Base-by-base conservation (phyloP, 2,888 invertebrate species). In the Plagodis dolabraria region DNA sequence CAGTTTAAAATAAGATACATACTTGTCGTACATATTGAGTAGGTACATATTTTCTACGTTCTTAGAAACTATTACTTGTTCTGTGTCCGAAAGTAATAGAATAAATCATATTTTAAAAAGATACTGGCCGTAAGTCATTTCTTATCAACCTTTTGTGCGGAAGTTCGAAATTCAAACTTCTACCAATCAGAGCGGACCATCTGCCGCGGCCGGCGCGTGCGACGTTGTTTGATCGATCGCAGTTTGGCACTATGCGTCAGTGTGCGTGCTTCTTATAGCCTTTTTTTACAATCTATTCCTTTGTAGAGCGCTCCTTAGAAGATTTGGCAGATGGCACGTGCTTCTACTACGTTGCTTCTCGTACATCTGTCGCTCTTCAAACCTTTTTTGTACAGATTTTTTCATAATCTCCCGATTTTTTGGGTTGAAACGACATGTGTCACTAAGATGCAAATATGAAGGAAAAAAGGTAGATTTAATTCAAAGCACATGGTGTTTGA, bases 301-400 rank as follows among this genome's bases (percentile, higher is more conserved):
- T 68, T 85, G 86, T 89, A 40, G 82, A 80, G 56, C 38, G 46
- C 72, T 82, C 79, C 89, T 89, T 83, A 62, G 90, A 90, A 63
- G 90, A 90, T 92, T 92, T 92, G 89, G 92, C 92, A 92, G 92
- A 92, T 91, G 92, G 92, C 92, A 92, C 92, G 92, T 90, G 92
- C 92, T 86, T 22, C 63, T 53, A 62, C 75, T 73, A 77, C 75
- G 83, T 82, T 87, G 85, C 86, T 89, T 88, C 86, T 75, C 77
- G 82, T 87, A 82, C 92, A 92, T 90, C 92, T 92, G 92, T 86
- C 92, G 89, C 71, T 82, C 73, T 86, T 86, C 79, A 69, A 71
- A 72, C 76, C 77, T 82, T 90, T 91, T 87, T 86, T 81, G 75
- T 68, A 60, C 33, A 45, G 74, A 77, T 85, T 87, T 91, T 83